These are phyloP conservation scores for Entelurus aequoreus DNA, from an alignment of 2,113 vertebrate species.

Conservation along the genomic window DNA sequence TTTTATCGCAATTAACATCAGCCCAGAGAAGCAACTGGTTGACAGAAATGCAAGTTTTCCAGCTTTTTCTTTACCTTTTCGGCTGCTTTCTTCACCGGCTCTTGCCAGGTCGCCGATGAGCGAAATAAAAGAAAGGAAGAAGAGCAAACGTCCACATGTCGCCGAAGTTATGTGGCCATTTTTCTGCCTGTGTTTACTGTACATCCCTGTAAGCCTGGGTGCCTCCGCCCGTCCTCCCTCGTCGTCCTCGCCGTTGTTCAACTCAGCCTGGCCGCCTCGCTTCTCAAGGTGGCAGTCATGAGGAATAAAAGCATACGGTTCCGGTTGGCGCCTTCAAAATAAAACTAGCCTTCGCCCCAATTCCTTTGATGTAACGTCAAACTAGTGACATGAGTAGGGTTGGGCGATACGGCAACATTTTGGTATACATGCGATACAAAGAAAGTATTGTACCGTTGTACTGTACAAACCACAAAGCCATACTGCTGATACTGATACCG, in stretches of 20 bases:
- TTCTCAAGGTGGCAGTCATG: too few relatives aligned
- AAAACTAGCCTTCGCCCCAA: not conserved
- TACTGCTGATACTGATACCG: too few relatives aligned
- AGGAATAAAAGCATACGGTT: not conserved
- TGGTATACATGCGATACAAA: too few relatives aligned
- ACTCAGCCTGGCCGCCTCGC: conserved; percentile 34
- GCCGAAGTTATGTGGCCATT: conserved; percentile 51
- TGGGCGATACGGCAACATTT: too few relatives aligned
- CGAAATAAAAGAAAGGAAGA: conserved; percentile 46
- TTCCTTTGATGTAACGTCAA: too few relatives aligned
- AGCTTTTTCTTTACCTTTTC: conserved; percentile 52
- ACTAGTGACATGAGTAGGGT: too few relatives aligned
- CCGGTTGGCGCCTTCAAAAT: conserved; percentile 24
- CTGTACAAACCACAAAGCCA: too few relatives aligned
- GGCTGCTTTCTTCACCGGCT: conserved; percentile 40
- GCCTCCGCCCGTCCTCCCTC: conserved; percentile 54
- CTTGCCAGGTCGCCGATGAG: conserved; percentile 47
- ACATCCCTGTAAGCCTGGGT: conserved; percentile 72
- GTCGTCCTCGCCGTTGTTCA: conserved; percentile 36
- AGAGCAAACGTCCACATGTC: conserved; percentile 42
- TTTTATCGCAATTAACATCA: too few relatives aligned
- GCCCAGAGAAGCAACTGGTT: conserved; percentile 58
- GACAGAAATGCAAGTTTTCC: conserved; percentile 53
- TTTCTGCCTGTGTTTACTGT: conserved; percentile 80
- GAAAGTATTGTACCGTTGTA: too few relatives aligned